Evolutionary conservation across 2,113 vertebrate species (phyloP).

Genomic region (Myrmecophaga tridactyla): DNA sequence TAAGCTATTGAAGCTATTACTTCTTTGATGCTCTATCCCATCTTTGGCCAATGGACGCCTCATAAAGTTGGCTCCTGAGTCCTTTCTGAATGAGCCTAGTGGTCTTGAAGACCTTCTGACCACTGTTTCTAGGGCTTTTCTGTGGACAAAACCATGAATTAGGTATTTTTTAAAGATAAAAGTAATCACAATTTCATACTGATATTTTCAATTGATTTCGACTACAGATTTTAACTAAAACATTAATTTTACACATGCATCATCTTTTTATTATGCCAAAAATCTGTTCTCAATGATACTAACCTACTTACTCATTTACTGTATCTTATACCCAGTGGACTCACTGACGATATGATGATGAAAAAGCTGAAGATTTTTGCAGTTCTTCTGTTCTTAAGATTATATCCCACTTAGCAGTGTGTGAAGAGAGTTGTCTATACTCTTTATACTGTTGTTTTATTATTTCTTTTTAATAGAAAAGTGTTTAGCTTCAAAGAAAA

Average conservation of each 20-base stretch:
- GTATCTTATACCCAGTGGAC: background rate
- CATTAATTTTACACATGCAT: background rate
- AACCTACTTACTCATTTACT: background rate
- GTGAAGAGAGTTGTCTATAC: background rate
- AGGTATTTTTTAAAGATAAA: background rate
- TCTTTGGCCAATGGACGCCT: background rate
- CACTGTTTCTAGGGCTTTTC: background rate
- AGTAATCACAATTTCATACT: slow-evolving; percentile 20
- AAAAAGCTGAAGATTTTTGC: background rate
- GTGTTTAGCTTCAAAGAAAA: slow-evolving; percentile 59
- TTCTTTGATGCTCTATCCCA: background rate
- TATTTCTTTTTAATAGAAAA: slow-evolving; percentile 52
- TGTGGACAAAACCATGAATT: background rate
- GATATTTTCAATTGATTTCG: background rate
- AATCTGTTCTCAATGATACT: background rate
- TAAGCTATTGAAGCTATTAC: background rate
- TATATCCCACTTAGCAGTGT: background rate
- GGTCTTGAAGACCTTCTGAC: background rate
- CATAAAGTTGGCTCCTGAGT: background rate
- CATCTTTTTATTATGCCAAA: slow-evolving; percentile 9
- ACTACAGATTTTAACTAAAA: background rate
- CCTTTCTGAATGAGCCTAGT: background rate
- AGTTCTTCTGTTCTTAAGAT: background rate
- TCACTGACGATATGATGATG: background rate
- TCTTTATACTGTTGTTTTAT: background rate